Evolutionary conservation across 2,797 vertebrate genomes (phyloP), one percentile per base, ranked within the genome.

Genomic region (Gymnopithys bicolor): DNA sequence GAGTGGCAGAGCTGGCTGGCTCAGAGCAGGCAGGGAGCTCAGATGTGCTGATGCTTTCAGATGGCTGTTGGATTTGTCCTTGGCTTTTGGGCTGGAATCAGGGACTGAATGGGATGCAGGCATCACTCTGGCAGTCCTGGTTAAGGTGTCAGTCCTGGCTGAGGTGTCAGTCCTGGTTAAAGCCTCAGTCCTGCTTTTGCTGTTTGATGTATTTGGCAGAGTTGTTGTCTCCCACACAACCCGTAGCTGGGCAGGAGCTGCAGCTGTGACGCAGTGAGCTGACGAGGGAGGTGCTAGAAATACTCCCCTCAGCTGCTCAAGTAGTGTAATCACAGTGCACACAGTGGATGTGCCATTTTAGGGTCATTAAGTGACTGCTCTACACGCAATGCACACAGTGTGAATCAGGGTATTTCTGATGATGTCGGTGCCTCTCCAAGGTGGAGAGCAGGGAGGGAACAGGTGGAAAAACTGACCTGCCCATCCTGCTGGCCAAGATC

Each of bases 371-470:
- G 22, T 13, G 53, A 7, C 25, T 10, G 18, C 24, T 35, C 41
- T 23, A 7, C 39, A 35, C 19, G 37, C 35, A 30, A 46, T 10
- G 8, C 15, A 11, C 16, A 2, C 28, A 3, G 46, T 0, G 3
- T 13, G 37, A 64, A 19, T 39, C 11, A 11, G 0, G 0, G 48
- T 6, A 7, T 35, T 80, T 32, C 66, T 73, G 70, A 6, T 0
- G 0, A 3, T 32, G 13, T 32, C 0, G 6, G 49, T 56, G 37
- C 45, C 30, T 49, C 63, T 59, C 12, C 1, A 19, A 5, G 39
- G 21, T 3, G 1, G n/a, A 30, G 62, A 59, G 32, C 24, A 5
- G 39, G 18, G 2, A 1, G n/a, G 22, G 45, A 59, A 33, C 24
- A 19, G 55, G 23, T 13, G 17, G 51, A 30, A 21, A 8, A 37